Evolutionary conservation across 2,113 vertebrate genomes (phyloP).

Genomic region (Macquaria australasica): DNA sequence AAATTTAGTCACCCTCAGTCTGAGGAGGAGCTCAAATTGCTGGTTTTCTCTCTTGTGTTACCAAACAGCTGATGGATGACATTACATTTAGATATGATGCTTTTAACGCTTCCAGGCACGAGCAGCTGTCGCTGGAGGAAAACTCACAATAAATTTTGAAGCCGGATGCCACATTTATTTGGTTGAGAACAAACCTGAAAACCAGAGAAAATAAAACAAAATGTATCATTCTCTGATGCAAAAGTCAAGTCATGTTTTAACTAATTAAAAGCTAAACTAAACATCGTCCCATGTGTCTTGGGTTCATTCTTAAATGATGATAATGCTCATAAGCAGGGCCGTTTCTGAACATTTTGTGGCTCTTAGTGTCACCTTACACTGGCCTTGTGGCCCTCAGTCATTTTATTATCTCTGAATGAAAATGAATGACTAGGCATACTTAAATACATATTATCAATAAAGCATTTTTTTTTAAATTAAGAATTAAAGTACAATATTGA

Average conservation of each 20-base stretch:
- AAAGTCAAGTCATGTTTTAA: not conserved
- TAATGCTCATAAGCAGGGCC: not conserved
- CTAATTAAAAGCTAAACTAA: not conserved
- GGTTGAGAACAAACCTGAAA: not conserved
- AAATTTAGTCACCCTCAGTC: slow-evolving; percentile 13
- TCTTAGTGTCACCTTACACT: no score
- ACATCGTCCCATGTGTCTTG: not conserved
- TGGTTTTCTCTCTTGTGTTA: slow-evolving; percentile 42
- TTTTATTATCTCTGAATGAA: no score
- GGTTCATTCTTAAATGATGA: not conserved
- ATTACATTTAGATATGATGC: slow-evolving; percentile 25
- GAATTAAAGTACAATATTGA: no score
- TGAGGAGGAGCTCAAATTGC: slow-evolving; percentile 12
- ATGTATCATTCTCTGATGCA: not conserved
- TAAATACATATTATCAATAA: no score
- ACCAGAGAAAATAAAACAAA: not conserved
- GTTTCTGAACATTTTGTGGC: no score
- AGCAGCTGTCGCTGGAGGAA: not conserved
- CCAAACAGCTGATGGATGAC: slow-evolving; percentile 49
- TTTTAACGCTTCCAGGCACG: slow-evolving; percentile 25
- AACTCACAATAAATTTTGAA: slow-evolving; percentile 11
- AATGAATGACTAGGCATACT: no score
- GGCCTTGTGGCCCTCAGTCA: no score
- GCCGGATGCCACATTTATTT: not conserved
- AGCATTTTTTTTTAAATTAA: no score